Evolutionary conservation across 2,797 vertebrate species (phyloP).

Genomic region (Alauda arvensis): DNA sequence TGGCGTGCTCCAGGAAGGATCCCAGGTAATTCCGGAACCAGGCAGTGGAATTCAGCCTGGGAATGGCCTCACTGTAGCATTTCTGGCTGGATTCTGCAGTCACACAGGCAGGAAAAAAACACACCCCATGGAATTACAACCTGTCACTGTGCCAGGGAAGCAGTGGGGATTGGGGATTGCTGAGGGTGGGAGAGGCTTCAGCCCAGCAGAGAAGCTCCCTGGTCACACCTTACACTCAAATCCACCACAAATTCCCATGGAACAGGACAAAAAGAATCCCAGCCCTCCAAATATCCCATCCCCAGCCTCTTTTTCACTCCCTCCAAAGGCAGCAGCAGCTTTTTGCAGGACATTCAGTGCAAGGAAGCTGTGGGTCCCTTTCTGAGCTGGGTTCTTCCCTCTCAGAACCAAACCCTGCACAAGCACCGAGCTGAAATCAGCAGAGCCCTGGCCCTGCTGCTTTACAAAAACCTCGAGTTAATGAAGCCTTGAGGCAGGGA

Average conservation of each 20-base stretch:
- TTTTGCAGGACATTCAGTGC: neutral
- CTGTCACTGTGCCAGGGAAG: neutral
- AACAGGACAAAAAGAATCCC: neutral
- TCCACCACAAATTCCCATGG: neutral
- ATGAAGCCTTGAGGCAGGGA: neutral
- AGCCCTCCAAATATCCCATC: neutral
- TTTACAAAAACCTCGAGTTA: neutral
- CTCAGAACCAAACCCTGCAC: neutral
- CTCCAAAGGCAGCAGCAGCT: neutral
- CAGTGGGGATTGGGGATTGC: neutral
- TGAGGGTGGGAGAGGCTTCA: neutral
- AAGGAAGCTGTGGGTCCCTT: too few species aligned
- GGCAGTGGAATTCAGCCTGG: conserved; percentile 9
- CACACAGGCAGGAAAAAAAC: neutral
- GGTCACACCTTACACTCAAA: neutral
- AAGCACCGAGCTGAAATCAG: neutral
- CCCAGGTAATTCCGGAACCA: conserved; percentile 49
- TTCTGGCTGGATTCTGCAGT: conserved; percentile 6
- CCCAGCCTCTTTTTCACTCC: neutral
- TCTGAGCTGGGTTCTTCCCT: neutral
- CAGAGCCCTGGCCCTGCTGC: neutral
- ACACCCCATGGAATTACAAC: neutral
- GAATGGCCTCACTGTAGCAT: neutral
- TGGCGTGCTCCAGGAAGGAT: conserved; percentile 40
- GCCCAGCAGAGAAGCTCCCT: neutral